Conservation (phyloP, 2,113 vertebrate genomes). For the Turdus rufiventris region DNA sequence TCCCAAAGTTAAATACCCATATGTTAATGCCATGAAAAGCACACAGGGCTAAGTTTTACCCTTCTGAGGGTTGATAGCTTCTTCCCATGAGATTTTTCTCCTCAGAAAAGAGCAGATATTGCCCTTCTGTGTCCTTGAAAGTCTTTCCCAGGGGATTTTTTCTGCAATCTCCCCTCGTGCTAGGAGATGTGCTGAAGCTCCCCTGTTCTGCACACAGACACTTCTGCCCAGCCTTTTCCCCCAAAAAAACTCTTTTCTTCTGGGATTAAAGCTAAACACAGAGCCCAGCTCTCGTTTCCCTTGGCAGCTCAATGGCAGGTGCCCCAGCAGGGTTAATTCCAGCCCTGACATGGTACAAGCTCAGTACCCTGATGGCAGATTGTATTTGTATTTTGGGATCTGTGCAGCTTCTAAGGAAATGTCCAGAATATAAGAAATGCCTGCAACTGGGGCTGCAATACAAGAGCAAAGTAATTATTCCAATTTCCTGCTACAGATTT, state of each 20-base stretch:
- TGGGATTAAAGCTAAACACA: neutral
- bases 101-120: neutral
- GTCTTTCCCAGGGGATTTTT: neutral
- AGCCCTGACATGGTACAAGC: neutral
- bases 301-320: neutral
- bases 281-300: neutral
- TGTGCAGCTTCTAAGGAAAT: neutral
- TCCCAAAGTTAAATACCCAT: accelerated
- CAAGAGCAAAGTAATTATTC: neutral
- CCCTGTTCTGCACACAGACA: neutral
- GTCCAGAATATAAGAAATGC: neutral
- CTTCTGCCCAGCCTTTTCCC: neutral
- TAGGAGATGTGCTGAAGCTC: neutral
- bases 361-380: neutral
- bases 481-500: neutral
- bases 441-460: neutral
- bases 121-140: neutral
- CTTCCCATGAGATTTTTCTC: neutral
- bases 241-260: accelerated
- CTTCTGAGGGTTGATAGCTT: neutral
- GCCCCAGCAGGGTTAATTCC: neutral
- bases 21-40: neutral
- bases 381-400: neutral
- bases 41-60: neutral
- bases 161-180: neutral